phyloP scores from a whole-genome alignment of 23 tunicate species.

The Trididemnum nubilum region DNA sequence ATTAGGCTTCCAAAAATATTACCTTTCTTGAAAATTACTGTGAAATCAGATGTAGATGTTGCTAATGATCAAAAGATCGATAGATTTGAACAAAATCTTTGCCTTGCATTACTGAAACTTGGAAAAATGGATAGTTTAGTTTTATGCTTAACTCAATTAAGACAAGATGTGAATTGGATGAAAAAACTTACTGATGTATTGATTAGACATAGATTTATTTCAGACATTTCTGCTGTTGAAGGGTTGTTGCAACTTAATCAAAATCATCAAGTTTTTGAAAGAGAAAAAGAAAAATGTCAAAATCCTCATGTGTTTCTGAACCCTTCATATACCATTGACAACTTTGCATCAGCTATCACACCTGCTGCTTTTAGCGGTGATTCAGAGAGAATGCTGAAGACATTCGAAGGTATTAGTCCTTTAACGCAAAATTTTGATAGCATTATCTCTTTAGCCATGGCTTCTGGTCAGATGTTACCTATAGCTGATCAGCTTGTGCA shows the following conservation, averaged over 20 bases:
- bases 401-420: slow-evolving; percentile 34
- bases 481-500: slow-evolving; percentile 49
- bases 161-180: slow-evolving; percentile 48
- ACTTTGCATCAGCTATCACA: slow-evolving; percentile 36
- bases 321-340: slow-evolving; percentile 29
- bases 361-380: slow-evolving; percentile 32
- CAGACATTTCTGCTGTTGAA: slow-evolving; percentile 10
- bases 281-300: not conserved
- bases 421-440: slow-evolving; percentile 10
- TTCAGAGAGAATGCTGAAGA: slow-evolving; percentile 43
- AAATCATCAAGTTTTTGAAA: not conserved
- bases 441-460: slow-evolving; percentile 41
- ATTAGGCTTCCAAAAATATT: slow-evolving; percentile 59
- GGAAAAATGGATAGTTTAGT: slow-evolving; percentile 53
- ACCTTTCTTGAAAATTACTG: slow-evolving; percentile 19
- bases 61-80: slow-evolving; percentile 7
- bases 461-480: slow-evolving; percentile 37
- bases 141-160: slow-evolving; percentile 62
- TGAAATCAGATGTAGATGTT: slow-evolving; percentile 19
- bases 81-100: slow-evolving; percentile 37
- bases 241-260: not conserved
- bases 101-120: slow-evolving; percentile 44
- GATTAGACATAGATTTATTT: slow-evolving; percentile 6
- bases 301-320: slow-evolving; percentile 56
- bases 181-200: slow-evolving; percentile 53